These are phyloP conservation scores for Nymphalis io DNA, from an alignment of 1,140 invertebrate species.

Conservation along the genomic window DNA sequence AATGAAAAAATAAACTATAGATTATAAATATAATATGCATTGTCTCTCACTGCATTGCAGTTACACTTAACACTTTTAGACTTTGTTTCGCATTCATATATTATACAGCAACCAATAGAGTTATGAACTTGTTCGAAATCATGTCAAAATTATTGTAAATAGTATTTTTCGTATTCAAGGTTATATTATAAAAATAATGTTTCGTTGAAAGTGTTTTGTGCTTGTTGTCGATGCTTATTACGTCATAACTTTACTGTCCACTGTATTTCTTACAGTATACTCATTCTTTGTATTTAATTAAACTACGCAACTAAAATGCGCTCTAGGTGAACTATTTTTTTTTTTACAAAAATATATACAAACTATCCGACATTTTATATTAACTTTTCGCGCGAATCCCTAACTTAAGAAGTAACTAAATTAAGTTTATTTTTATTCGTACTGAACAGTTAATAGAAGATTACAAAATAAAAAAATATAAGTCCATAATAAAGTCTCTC, in stretches of 20 bases:
- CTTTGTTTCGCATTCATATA: constrained; percentile 3
- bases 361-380: constrained; percentile 17
- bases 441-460: not conserved
- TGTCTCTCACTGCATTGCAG: constrained; percentile 73
- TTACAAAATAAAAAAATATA: not conserved
- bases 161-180: constrained; percentile 3
- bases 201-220: not conserved
- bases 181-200: constrained; percentile 5
- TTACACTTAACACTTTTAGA: constrained; percentile 45
- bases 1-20: constrained; percentile 53
- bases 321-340: constrained; percentile 33
- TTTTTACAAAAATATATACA: constrained; percentile 44
- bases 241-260: constrained; percentile 11
- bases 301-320: constrained; percentile 28
- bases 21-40: constrained; percentile 56
- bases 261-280: constrained; percentile 16
- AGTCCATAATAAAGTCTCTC: not conserved
- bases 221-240: not conserved
- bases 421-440: constrained; percentile 39
- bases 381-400: constrained; percentile 27
- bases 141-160: constrained; percentile 9
- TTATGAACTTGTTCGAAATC: constrained; percentile 4
- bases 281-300: constrained; percentile 4
- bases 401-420: constrained; percentile 46
- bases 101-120: constrained; percentile 17